Conservation (phyloP, 2,888 invertebrate species). For the Caprella mutica region DNA sequence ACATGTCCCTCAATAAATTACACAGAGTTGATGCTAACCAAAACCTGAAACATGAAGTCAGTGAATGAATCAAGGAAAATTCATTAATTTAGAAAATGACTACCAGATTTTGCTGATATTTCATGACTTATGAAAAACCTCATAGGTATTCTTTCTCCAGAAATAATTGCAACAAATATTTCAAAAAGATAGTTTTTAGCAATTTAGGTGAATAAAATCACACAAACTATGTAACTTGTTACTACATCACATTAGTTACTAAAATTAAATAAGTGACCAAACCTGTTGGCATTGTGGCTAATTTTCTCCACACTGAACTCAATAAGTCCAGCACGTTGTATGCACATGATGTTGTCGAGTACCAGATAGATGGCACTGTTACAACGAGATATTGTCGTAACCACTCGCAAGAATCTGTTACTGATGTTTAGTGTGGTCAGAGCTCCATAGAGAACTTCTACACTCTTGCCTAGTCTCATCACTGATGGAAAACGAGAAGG, state of each 20-base stretch:
- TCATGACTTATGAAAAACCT: too few species aligned
- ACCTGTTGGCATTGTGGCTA: constrained; percentile 50
- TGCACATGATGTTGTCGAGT: constrained; percentile 77
- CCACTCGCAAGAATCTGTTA: constrained; percentile 56
- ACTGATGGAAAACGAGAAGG: constrained; percentile 53
- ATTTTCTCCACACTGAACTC: constrained; percentile 61
- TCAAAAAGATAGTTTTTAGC: too few species aligned
- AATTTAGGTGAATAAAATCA: too few species aligned
- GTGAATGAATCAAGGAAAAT: too few species aligned
- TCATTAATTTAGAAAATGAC: too few species aligned
- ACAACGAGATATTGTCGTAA: constrained; percentile 65
- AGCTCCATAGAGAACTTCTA: constrained; percentile 66
- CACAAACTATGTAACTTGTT: too few species aligned
- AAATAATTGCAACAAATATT: too few species aligned
- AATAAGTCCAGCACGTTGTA: constrained; percentile 56
- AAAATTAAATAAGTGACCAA: too few species aligned
- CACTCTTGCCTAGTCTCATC: constrained; percentile 68
- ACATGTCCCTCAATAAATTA: constrained; percentile 68
- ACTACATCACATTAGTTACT: too few species aligned
- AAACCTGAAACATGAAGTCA: too few species aligned
- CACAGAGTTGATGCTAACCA: constrained; percentile 73
- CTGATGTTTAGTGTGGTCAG: constrained; percentile 59
- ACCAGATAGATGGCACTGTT: constrained; percentile 65
- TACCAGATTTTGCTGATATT: too few species aligned
- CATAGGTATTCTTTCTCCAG: too few species aligned